Evolutionary conservation across 92 coral and sea anemone species (phyloP).

Genomic region (Paragorgia papillata): DNA sequence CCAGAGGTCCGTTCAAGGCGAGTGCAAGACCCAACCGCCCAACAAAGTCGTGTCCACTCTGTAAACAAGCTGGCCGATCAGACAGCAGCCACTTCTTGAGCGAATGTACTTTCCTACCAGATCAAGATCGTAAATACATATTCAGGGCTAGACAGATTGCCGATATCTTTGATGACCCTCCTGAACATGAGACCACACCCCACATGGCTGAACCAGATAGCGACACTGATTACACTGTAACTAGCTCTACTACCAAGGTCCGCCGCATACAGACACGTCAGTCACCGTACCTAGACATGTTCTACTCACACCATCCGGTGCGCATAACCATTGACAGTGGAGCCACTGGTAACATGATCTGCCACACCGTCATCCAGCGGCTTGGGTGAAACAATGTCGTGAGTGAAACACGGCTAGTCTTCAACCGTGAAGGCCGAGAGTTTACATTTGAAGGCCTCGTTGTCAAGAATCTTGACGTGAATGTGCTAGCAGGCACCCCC

Average conservation of each 20-base stretch:
- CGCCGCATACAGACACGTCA: slow-evolving; percentile 11
- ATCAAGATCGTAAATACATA: slow-evolving; percentile 37
- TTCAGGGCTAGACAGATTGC: slow-evolving; percentile 54
- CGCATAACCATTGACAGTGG: slow-evolving; percentile 32
- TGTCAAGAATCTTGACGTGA: slow-evolving; percentile 38
- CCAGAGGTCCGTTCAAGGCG: not conserved
- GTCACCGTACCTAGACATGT: slow-evolving; percentile 27
- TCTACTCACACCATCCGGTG: not conserved
- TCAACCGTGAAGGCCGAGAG: not conserved
- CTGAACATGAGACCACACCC: not conserved
- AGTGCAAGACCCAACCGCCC: not conserved
- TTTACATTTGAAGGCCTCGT: slow-evolving; percentile 42
- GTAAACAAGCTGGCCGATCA: slow-evolving; percentile 50
- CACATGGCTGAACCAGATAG: not conserved
- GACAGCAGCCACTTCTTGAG: slow-evolving; percentile 30
- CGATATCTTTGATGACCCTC: slow-evolving; percentile 35
- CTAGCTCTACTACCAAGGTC: not conserved
- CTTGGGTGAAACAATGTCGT: slow-evolving; percentile 16
- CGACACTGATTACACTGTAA: not conserved
- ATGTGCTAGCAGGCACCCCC: slow-evolving; percentile 42
- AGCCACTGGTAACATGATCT: slow-evolving; percentile 34
- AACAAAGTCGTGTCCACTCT: slow-evolving; percentile 32
- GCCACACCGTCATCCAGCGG: not conserved
- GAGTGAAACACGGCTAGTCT: slow-evolving; percentile 14
- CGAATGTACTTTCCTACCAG: slow-evolving; percentile 41